Percentiles rank a stretch among this genome's conserved stretches.
These are phyloP conservation scores for Campopleginae sp. DNA, from an alignment of 2,888 invertebrate genomes.

Conservation along the genomic window DNA sequence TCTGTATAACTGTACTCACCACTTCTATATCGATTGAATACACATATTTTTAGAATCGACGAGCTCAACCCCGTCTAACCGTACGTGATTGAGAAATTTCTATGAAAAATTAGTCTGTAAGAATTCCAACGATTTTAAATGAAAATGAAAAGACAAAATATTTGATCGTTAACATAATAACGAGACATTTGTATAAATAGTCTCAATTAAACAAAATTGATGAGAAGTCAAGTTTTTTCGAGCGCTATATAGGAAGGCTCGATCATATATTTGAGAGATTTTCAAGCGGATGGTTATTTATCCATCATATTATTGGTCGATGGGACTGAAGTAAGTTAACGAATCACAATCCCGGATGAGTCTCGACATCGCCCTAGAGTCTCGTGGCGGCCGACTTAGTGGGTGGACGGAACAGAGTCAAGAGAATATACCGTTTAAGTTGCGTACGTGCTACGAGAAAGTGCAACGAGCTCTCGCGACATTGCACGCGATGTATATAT, in stretches of 20 bases:
- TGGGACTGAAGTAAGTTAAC: neutral
- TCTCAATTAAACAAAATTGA: neutral
- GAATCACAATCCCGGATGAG: slow-evolving; percentile 20
- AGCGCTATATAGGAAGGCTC: neutral
- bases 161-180: neutral
- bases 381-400: slow-evolving; percentile 54
- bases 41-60: neutral
- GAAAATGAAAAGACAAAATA: neutral
- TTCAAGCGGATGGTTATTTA: neutral
- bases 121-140: neutral
- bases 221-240: neutral
- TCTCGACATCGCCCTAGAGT: slow-evolving; percentile 44
- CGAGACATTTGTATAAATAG: neutral
- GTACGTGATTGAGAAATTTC: neutral
- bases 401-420: slow-evolving; percentile 68
- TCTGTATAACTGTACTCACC: neutral
- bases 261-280: neutral
- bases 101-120: neutral
- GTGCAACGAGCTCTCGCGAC: slow-evolving; percentile 68
- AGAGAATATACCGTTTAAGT: slow-evolving; percentile 70
- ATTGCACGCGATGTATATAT: neutral
- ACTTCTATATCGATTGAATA: neutral
- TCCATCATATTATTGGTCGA: slow-evolving; percentile 13
- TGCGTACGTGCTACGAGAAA: slow-evolving; percentile 76
- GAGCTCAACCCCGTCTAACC: neutral